Base-by-base conservation (phyloP, 2,888 invertebrate genomes). In the Drosophila robusta region DNA sequence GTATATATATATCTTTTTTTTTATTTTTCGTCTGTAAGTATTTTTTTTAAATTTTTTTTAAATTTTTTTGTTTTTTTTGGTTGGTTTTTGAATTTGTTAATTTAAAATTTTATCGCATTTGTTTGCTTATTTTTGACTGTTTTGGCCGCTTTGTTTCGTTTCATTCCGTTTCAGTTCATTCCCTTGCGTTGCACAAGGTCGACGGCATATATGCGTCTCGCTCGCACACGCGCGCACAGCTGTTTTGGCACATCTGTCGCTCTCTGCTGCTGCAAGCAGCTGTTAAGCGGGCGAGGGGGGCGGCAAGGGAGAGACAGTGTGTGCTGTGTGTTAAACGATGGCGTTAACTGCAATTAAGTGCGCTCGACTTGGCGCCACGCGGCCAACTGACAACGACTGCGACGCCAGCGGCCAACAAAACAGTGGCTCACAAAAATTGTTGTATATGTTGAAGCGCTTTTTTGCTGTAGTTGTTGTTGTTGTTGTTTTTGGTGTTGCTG, bases 351-450 rank as follows among this genome's bases (percentile, higher is more conserved):
- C 66, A 74, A 56, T 66, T 55, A 69, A 71, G 76, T 70, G 72
- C 79, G 81, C 64, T 77, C 79, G 49, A 66, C 66, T 82, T 78
- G 80, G 82, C 82, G 78, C 78, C 82, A 80, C 82, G 68, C 80
- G 75, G 65, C 52, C 70, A 79, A 82, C 81, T 82, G 66, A 78
- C 34, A 11, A 12, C 34, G 66, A 78, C 55, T 52, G 38, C 67
- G 29, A 55, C 32, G 54, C 39, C 56, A 49, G 18, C 66, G 39
- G 39, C 49, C 29, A 29, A 18, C 11, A 49, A n/a, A 34, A 46
- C 50, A 34, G 39, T 39, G 39, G 57, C 63, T 49, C 42, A 47
- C 34, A 39, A 62, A 61, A 41, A 16, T 38, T 46, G n/a, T 47
- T 49, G 16, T 36, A 29, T 29, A 0, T 41, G 8, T 14, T 24